phyloP scores from a whole-genome alignment of 2,797 vertebrate genomes.

The Balearica regulorum region DNA sequence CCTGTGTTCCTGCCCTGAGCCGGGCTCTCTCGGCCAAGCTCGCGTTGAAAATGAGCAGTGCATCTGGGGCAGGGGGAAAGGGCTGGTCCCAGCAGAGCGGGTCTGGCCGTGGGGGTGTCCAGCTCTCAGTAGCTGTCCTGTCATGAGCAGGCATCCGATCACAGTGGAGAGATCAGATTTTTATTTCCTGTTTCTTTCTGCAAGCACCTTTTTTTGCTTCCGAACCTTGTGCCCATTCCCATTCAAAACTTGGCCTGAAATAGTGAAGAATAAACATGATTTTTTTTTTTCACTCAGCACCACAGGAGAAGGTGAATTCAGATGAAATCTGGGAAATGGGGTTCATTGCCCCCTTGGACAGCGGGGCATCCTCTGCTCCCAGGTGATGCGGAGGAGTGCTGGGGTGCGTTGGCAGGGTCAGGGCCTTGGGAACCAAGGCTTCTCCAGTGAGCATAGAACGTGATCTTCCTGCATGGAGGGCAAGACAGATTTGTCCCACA shows the following conservation, averaged over 20 bases:
- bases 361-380: rapidly evolving
- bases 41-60: rapidly evolving
- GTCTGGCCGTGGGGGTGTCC: not conserved
- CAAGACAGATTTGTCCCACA: not conserved
- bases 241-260: not conserved
- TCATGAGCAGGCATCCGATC: not conserved
- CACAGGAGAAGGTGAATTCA: not conserved
- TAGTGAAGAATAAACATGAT: not conserved
- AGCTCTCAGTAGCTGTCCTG: not conserved
- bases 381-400: not conserved
- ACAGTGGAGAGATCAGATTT: not conserved
- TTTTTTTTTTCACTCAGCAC: not conserved
- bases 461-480: not conserved
- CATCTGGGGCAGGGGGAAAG: not conserved
- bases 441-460: not conserved
- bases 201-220: not conserved
- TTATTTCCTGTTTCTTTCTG: not conserved
- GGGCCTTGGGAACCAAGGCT: not conserved
- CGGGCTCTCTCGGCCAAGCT: rapidly evolving
- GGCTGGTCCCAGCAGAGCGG: not conserved
- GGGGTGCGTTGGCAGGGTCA: rapidly evolving
- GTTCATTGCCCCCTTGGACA: not conserved
- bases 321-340: not conserved
- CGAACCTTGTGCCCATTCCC: not conserved
- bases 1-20: not conserved